These are phyloP conservation scores for Teleiodes luculella DNA, from an alignment of 2,888 invertebrate species.

Conservation along the genomic window DNA sequence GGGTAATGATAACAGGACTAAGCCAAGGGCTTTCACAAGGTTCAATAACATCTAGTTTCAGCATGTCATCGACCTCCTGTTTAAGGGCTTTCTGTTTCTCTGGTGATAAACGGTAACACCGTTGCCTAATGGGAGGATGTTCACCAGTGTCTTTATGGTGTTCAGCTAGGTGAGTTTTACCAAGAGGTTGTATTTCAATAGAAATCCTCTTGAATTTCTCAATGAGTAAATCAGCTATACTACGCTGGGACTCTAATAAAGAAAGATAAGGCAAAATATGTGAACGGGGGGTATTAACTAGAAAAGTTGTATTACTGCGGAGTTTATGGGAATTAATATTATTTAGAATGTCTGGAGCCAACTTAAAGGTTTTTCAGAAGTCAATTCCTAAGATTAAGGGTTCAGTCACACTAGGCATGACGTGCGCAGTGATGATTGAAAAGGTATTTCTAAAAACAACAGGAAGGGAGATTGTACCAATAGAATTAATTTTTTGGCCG, in stretches of 20 bases:
- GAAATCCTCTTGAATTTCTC: slow-evolving; percentile 2
- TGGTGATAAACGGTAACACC: slow-evolving; percentile 25
- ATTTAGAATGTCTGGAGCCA: too few species aligned
- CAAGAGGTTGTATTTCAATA: neutral
- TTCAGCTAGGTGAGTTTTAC: neutral
- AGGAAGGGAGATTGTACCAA: too few species aligned
- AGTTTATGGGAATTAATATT: too few species aligned
- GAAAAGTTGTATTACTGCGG: too few species aligned
- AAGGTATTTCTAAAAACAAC: too few species aligned
- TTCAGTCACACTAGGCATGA: too few species aligned
- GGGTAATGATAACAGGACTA: slow-evolving; percentile 21
- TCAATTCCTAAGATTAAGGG: too few species aligned
- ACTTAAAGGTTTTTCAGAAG: too few species aligned
- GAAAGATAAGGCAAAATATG: neutral
- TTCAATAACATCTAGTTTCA: slow-evolving; percentile 18
- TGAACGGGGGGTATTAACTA: too few species aligned
- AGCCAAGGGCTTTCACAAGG: slow-evolving; percentile 26
- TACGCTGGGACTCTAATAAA: neutral
- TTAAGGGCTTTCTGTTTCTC: slow-evolving; percentile 23
- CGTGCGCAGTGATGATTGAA: too few species aligned
- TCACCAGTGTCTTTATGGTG: slow-evolving; percentile 15
- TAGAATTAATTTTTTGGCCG: too few species aligned
- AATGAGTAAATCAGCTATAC: neutral
- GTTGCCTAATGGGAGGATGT: slow-evolving; percentile 22
- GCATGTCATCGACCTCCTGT: slow-evolving; percentile 25